Evolutionary conservation across 2,113 vertebrate species (phyloP), one percentile per base, ranked within the genome.

Genomic region (Strix aluco): DNA sequence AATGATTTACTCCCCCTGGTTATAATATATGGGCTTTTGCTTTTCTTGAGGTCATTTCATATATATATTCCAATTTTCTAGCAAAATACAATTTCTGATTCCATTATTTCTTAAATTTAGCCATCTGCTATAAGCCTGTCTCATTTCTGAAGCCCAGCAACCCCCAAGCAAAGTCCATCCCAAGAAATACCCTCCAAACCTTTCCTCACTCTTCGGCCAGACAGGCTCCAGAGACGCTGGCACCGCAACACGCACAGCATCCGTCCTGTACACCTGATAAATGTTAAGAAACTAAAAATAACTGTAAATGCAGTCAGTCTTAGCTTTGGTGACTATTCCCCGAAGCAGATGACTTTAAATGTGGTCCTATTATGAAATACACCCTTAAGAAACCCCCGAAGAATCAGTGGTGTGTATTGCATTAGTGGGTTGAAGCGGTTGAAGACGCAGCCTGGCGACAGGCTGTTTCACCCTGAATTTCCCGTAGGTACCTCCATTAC

Each of bases 231-330:
- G 54, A 80, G 61, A 4, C 9, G 38, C 21, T 19, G n/a, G 17
- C 54, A 61, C n/a, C 2, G 4, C 25, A 40, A 30, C 25, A 20
- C 2, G 0, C 4, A 17, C 3, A 20, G 30, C 49, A 57, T 10
- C 20, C 5, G 36, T 21, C 72, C 38, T 12, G 9, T 27, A 25
- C 30, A 3, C 19, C 42, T 44, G 36, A 46, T 57, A 32, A 58
- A 30, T 34, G 52, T 21, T 32, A 58, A 59, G 46, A 65, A 86
- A 49, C 6, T 30, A 38, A 78, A 66, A 71, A 25, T 6, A 75
- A 25, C 30, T n/a, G 21, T 51, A 69, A 63, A 58, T 13, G 10
- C 1, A 1, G 78, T 13, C 54, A 59, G 34, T n/a, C 13, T 44
- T 47, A 30, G 66, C n/a, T 73, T 61, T 72, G n/a, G n/a, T 61